These are phyloP conservation scores for Sesamia nonagrioides DNA, from an alignment of 1,140 invertebrate species.

Conservation along the genomic window DNA sequence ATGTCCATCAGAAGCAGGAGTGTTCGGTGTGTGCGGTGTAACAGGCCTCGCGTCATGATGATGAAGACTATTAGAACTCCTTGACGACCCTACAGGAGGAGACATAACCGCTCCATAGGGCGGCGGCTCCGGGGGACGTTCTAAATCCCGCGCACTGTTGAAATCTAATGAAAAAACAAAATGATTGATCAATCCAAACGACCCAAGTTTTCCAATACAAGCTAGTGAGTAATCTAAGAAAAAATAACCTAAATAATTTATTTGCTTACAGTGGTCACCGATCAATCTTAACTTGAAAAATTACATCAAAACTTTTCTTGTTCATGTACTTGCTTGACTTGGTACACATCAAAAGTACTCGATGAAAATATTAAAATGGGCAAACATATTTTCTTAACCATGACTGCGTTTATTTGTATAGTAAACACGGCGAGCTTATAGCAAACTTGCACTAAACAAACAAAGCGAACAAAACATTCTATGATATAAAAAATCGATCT, in stretches of 20 bases:
- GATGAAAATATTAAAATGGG: not conserved
- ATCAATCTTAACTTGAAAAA: conserved; percentile 23
- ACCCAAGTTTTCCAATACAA: not conserved
- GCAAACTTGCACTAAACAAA: conserved; percentile 7
- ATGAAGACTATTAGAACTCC: conserved; percentile 74
- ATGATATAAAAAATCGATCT: conserved; percentile 55
- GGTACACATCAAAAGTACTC: not conserved
- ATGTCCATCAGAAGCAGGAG: conserved; percentile 80
- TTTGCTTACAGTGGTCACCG: not conserved
- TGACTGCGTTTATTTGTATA: not conserved
- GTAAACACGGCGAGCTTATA: not conserved
- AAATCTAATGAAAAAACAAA: conserved; percentile 65
- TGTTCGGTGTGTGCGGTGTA: conserved; percentile 78
- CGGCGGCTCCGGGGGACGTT: conserved; percentile 79
- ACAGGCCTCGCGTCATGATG: conserved; percentile 68
- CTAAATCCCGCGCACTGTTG: conserved; percentile 74
- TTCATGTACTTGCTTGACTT: not conserved
- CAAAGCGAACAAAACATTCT: conserved; percentile 36
- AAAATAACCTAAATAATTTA: not conserved
- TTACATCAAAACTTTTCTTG: conserved; percentile 25
- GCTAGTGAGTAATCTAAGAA: too few relatives aligned
- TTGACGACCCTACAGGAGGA: conserved; percentile 72
- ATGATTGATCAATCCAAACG: conserved; percentile 17
- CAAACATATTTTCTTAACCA: not conserved
- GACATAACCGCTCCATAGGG: conserved; percentile 78